Base-by-base conservation (phyloP, 2,113 vertebrate genomes). In the Thoracochromis brauschi region DNA sequence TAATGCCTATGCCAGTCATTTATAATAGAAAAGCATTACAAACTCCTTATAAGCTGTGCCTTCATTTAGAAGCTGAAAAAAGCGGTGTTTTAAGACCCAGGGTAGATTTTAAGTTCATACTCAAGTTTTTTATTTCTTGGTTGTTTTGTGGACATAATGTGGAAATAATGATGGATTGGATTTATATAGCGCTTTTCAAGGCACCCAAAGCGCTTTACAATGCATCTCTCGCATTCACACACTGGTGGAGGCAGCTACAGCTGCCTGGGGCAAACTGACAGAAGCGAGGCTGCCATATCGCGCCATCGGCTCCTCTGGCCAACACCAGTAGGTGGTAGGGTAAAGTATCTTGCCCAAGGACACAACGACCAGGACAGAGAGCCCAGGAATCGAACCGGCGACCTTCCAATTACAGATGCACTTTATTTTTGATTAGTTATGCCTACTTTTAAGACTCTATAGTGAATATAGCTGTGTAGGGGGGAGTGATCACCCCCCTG, bases 51-150 rank as follows among this genome's bases (percentile, higher is more conserved):
- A 85, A 82, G 75, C 42, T 84, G 80, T 31, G 68, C 42, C 84
- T 87, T 91, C 82, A 88, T 89, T 90, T 91, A 94, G 80, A 88
- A 84, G 80, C 89, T 90, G 86, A 83, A 85, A 87, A 81, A 88
- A 80, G 40, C 14, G 6, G 45, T 80, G 71, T 21, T 89, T 65
- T 51, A 17, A 88, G 58, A 89, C 45, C 40, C 26, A 79, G 53
- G 21, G 55, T 5, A 38, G 73, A 86, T 68, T 85, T 71, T 42
- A 88, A 47, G 40, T 86, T 49, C 45, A 17, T 71, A 54, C 35
- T 38, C 31, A 87, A 87, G 73, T 83, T 26, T 75, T 58, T 86
- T 38, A 47, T 35, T 81, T 81, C 21, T 81, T 85, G 65, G 9
- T 29, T 47, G 42, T 19, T 75, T 75, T 49, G 7, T 78, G 10